Evolutionary conservation across 2,113 vertebrate genomes (phyloP), one percentile per base, ranked within the genome.

Genomic region (Petroica traversi): DNA sequence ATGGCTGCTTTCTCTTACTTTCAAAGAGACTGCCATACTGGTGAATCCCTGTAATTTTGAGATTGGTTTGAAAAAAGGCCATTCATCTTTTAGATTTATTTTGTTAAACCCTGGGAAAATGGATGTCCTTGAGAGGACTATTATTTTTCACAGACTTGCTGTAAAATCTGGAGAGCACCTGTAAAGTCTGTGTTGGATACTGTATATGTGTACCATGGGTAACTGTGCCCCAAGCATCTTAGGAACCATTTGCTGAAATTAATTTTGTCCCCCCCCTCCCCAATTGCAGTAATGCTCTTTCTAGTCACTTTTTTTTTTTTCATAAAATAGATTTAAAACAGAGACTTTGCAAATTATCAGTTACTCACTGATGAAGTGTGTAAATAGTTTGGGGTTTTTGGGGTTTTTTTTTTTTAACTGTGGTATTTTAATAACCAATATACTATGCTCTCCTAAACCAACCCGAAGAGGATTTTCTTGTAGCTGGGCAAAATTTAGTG

Each of bases 71-170:
- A 36, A 85, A 87, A 74, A 75, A 58, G 66, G 33, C 29, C 22
- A 38, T 88, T 91, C 7, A 33, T 85, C 57, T 77, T 92, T 68
- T 46, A 72, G 62, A 72, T 72, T 55, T 87, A 72, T 68, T 91
- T 95, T 82, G 16, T 82, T 76, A 91, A 91, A 81, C 18, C 18
- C 26, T 12, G 45, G 43, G 33, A 73, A 95, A 95, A 85, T 68
- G 19, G 5, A 33, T 95, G 69, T 34, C 11, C 14, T 54, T 62
- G 69, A 58, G 55, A 71, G 49, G 25, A 55, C 8, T 61, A 2
- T 74, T 84, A 59, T 83, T 73, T 95, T 89, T 80, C 54, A 33
- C 40, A 58, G 57, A 68, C 13, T 75, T 72, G 11, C 41, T 79
- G 22, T 58, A 77, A 79, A 85, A 88, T 66, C 38, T 77, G 48